Base-by-base conservation (phyloP, 1,140 invertebrate species). In the Meloidogyne floridensis region DNA sequence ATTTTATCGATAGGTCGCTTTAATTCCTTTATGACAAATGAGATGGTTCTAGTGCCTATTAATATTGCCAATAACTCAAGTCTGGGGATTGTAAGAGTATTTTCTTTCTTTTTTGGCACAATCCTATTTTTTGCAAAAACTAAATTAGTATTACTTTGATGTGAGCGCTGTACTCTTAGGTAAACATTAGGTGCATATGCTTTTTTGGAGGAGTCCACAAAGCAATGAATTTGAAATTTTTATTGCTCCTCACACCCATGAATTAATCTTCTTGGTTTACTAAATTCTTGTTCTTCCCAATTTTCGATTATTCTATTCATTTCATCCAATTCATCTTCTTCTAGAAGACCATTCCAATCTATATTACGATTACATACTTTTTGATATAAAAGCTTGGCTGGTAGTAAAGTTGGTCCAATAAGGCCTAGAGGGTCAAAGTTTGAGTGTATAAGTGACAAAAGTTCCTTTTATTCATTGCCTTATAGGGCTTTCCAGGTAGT, bases 121-220 rank as follows among this genome's bases (percentile, higher is more conserved):
- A 74, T 74, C 42, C 73, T 18, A 8, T 74, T 74, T 74, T 74
- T 74, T 32, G 73, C 73, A 42, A 74, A 74, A n/a, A 74, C 5
- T 7, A 74, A 15, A 18, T 5, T 42, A 2, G 13, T 9, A n/a
- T 7, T 7, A 7, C 7, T 74, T 32, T 9, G 15, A 6, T 74
- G 13, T n/a, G n/a, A 15, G 7, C 20, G 6, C 8, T 8, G 7
- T 3, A 74, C n/a, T n/a, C 73, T 18, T 1, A 74, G 6, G 20
- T 74, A 74, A 9, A 74, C 18, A 2, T 47, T 54, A 0, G 18
- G 2, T 1, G 73, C 73, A 5, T 74, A 74, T 3, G 73, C 73
- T 9, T 74, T 54, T 20, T n/a, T 74, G 7, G 18, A 74, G 0
- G 73, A 47, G 5, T 74, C 73, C 2, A 74, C 73, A 42, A 74